Conservation (phyloP, 2,113 vertebrate genomes). For the Thymallus thymallus region DNA sequence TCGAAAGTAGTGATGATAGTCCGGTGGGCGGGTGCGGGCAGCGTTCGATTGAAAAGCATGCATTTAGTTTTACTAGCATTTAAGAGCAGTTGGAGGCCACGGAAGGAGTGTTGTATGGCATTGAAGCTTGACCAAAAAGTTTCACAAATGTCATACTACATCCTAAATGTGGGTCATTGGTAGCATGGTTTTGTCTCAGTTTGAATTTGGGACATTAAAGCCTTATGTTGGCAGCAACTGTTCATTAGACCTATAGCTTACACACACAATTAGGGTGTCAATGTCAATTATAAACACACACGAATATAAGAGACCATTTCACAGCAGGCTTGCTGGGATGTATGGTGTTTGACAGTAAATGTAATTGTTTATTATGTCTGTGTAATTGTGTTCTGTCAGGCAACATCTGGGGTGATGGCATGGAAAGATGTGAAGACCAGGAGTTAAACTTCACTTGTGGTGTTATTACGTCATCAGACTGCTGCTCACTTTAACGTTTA, state of each 20-base stretch:
- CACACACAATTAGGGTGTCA: too few relatives aligned
- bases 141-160: too few relatives aligned
- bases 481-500: not conserved
- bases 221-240: not conserved
- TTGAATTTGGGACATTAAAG: not conserved
- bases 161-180: too few relatives aligned
- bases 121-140: slow-evolving; percentile 14
- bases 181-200: not conserved
- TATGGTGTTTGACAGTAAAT: slow-evolving; percentile 51
- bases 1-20: too few relatives aligned
- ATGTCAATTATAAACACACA: too few relatives aligned
- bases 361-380: slow-evolving; percentile 57
- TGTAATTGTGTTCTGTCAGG: slow-evolving; percentile 49
- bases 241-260: too few relatives aligned
- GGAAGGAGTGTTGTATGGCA: too few relatives aligned
- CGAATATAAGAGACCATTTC: not conserved
- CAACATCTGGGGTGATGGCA: slow-evolving; percentile 46
- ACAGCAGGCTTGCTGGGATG: slow-evolving; percentile 34
- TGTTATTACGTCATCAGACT: slow-evolving; percentile 39
- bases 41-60: too few relatives aligned
- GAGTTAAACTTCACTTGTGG: slow-evolving; percentile 50
- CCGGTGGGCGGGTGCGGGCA: too few relatives aligned
- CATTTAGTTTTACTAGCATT: too few relatives aligned
- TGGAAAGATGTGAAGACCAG: slow-evolving; percentile 56
- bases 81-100: too few relatives aligned